phyloP scores from a whole-genome alignment of 2,797 vertebrate species.

The Sternarchorhynchus goeldii region DNA sequence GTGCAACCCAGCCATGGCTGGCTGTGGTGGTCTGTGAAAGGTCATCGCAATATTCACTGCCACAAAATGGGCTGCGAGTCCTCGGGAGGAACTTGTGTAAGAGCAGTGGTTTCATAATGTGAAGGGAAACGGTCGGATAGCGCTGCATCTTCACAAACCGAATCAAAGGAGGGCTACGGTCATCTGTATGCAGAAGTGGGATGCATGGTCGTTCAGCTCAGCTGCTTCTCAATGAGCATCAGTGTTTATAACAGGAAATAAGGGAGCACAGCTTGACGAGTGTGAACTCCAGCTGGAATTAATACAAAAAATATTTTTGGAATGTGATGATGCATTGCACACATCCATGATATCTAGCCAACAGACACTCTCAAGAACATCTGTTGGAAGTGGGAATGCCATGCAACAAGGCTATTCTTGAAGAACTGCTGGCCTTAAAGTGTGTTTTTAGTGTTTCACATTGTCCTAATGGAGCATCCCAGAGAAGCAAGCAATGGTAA shows the following conservation, averaged over 20 bases:
- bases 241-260: constrained; percentile 14
- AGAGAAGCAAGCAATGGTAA: not conserved
- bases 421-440: not conserved
- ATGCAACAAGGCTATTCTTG: not conserved
- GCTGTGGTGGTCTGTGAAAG: not conserved
- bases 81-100: constrained; percentile 2
- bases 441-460: not conserved
- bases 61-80: not conserved
- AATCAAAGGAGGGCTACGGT: too few species aligned
- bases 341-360: too few species aligned
- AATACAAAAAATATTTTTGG: not conserved
- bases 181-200: too few species aligned
- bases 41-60: not conserved
- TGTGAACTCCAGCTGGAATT: not conserved
- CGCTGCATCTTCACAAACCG: too few species aligned
- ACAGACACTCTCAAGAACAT: not conserved
- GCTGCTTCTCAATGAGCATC: constrained; percentile 8
- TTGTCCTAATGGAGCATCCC: not conserved
- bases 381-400: not conserved
- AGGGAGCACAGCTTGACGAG: not conserved
- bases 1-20: not conserved
- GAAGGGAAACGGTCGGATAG: constrained; percentile 23
- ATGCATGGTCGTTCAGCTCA: not conserved
- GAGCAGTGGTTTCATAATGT: not conserved
- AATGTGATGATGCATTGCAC: too few species aligned